Evolutionary conservation across 2,888 invertebrate genomes (phyloP).

Genomic region (Nemapogon koenigi): DNA sequence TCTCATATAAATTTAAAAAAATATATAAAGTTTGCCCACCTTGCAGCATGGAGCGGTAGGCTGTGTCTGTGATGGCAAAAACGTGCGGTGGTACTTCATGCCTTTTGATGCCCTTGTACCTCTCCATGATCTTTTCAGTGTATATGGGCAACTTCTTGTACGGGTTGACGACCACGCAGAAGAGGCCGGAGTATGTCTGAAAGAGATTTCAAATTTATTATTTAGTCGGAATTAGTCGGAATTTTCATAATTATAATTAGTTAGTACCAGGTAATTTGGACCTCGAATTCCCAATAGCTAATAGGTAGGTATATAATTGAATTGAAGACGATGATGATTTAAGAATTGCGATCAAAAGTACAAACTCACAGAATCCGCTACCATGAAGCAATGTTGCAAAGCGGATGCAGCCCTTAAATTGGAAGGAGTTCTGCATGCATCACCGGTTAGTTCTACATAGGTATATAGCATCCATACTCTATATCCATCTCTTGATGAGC

Average conservation of each 20-base stretch:
- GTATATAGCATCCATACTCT: no score
- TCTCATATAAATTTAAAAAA: no score
- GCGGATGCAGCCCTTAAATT: no score
- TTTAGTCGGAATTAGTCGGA: not conserved
- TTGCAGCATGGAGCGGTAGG: constrained; percentile 99
- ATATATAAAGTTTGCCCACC: constrained; percentile 67
- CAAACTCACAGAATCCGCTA: no score
- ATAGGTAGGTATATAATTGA: no score
- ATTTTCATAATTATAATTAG: not conserved
- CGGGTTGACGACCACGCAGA: constrained; percentile 99
- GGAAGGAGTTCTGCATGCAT: no score
- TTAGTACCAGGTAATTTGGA: not conserved
- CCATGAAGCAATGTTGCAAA: no score
- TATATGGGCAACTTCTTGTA: constrained; percentile 99
- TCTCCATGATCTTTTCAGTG: constrained; percentile 98
- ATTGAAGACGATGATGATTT: no score
- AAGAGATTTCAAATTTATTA: constrained; percentile 26
- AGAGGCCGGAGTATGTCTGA: constrained; percentile 99
- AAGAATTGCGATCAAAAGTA: no score
- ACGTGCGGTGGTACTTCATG: constrained; percentile 99
- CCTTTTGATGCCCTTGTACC: constrained; percentile 98
- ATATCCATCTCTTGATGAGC: no score
- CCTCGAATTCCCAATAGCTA: not conserved
- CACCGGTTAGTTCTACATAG: no score
- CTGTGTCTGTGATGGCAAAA: constrained; percentile 98